Conservation (phyloP, 2,797 vertebrate genomes). For the Onychomys leucogaster region DNA sequence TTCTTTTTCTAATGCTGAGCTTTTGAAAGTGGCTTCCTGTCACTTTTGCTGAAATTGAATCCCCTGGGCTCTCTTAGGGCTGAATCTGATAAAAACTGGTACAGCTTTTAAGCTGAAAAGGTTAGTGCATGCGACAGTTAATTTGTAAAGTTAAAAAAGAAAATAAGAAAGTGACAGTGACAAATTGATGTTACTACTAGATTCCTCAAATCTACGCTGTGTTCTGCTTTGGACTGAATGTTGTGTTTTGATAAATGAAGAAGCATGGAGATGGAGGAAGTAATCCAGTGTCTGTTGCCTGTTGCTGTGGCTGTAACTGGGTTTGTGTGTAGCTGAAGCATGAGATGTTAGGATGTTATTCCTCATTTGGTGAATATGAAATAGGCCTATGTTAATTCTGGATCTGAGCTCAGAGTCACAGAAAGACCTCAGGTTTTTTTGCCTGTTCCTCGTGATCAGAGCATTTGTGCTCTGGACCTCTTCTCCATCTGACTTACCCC, state of each 20-base stretch:
- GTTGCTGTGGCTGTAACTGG: background rate
- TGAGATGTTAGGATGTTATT: rapidly evolving
- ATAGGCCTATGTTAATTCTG: background rate
- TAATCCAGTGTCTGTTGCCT: background rate
- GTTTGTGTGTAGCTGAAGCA: background rate
- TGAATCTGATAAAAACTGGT: background rate
- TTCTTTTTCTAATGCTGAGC: background rate
- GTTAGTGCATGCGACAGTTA: background rate
- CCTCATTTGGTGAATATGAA: too few relatives aligned
- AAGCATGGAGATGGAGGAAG: background rate
- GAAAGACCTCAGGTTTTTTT: background rate
- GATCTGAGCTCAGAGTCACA: background rate
- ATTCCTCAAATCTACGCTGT: background rate
- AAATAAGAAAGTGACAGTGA: background rate
- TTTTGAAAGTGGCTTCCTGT: constrained; percentile 6
- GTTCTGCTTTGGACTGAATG: background rate
- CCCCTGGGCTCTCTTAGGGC: background rate
- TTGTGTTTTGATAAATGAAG: background rate
- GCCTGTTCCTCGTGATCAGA: background rate
- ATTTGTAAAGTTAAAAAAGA: constrained; percentile 24
- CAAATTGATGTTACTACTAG: background rate
- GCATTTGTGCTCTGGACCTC: background rate
- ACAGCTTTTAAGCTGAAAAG: background rate
- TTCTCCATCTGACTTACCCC: background rate
- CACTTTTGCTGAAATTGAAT: background rate